Evolutionary conservation across 2,797 vertebrate genomes (phyloP).

Genomic region (Argya squamiceps): DNA sequence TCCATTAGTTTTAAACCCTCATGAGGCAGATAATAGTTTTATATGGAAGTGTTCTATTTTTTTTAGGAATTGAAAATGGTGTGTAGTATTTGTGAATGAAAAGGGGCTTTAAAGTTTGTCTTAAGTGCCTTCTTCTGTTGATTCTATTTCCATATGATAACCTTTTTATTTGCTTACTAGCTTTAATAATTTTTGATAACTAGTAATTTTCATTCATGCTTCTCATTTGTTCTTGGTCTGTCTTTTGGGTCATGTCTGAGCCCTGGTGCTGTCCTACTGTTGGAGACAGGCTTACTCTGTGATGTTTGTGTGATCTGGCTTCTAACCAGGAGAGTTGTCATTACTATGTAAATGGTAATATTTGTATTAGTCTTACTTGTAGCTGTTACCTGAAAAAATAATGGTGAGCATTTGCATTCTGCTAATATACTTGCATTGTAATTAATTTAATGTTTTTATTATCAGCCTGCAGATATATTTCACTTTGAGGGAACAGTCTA

Average conservation of each 20-base stretch:
- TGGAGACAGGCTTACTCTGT: neutral
- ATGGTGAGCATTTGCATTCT: neutral
- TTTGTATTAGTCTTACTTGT: neutral
- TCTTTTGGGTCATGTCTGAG: neutral
- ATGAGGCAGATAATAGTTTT: neutral
- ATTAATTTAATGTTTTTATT: slow-evolving; percentile 46
- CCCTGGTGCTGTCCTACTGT: neutral
- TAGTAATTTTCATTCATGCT: neutral
- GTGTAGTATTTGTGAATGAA: neutral
- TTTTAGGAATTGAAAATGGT: neutral
- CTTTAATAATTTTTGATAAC: neutral
- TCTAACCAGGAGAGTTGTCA: neutral
- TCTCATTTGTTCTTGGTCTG: neutral
- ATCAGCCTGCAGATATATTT: slow-evolving; percentile 89
- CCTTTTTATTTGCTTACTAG: neutral
- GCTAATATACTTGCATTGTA: neutral
- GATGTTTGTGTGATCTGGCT: neutral
- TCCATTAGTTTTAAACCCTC: neutral
- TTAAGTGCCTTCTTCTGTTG: neutral
- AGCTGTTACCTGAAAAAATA: neutral
- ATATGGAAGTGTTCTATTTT: neutral
- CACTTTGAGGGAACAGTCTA: slow-evolving; percentile 92
- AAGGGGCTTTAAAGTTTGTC: neutral
- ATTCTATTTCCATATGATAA: neutral
- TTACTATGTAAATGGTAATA: neutral